Evolutionary conservation across 2,888 invertebrate species (phyloP).

Genomic region (Pyralis farinalis): DNA sequence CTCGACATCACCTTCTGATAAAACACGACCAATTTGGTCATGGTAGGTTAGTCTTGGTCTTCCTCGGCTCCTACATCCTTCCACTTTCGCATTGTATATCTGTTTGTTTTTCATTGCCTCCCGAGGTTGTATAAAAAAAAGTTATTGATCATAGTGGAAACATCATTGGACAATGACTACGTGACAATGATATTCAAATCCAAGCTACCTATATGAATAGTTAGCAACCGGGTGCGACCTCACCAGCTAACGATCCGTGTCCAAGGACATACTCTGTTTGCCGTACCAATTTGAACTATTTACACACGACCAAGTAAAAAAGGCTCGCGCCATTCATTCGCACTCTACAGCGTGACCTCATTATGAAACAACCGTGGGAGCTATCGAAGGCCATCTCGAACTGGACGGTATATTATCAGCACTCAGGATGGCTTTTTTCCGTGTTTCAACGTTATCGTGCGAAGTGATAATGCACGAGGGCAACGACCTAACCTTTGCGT

Average conservation of each 20-base stretch:
- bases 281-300: conserved; percentile 31
- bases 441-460: conserved; percentile 64
- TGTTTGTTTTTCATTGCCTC: too few relatives aligned
- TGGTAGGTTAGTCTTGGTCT: too few relatives aligned
- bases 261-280: conserved; percentile 42
- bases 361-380: conserved; percentile 18
- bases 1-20: too few relatives aligned
- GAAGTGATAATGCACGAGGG: conserved; percentile 62
- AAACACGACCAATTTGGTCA: too few relatives aligned
- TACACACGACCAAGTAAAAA: conserved; percentile 28
- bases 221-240: conserved; percentile 38
- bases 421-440: conserved; percentile 65
- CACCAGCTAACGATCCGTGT: conserved; percentile 29
- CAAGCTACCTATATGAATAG: conserved; percentile 29
- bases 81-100: too few relatives aligned
- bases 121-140: too few relatives aligned
- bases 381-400: conserved; percentile 33
- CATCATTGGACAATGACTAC: not conserved
- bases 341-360: conserved; percentile 16
- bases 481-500: conserved; percentile 59
- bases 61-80: too few relatives aligned
- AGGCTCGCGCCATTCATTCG: conserved; percentile 27
- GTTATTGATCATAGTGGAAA: too few relatives aligned
- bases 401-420: conserved; percentile 50
- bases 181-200: not conserved